Evolutionary conservation across 2,888 invertebrate genomes (phyloP).

Genomic region (Hirtodrosophila alboralis): DNA sequence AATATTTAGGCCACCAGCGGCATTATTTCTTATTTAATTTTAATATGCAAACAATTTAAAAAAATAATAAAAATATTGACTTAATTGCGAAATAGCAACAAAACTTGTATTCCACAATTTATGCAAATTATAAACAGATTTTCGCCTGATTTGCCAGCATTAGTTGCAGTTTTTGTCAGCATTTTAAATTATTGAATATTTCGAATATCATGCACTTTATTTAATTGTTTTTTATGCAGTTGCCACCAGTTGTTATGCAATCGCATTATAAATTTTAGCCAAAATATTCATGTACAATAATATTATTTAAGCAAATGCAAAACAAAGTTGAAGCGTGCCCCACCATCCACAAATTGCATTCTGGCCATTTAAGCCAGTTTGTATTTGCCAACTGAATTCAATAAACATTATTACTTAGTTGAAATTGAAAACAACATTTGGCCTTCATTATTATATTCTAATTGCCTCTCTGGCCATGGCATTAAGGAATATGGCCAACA

Average conservation of each 20-base stretch:
- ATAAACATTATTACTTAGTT: constrained; percentile 47
- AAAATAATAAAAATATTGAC: constrained; percentile 10
- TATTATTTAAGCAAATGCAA: constrained; percentile 8
- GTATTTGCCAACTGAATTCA: constrained; percentile 42
- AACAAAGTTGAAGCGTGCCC: neutral
- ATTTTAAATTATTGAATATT: constrained; percentile 54
- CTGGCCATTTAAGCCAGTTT: constrained; percentile 27
- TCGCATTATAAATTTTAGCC: constrained; percentile 1
- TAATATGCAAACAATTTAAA: neutral
- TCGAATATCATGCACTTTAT: constrained; percentile 61
- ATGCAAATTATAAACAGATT: constrained; percentile 60
- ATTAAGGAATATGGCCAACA: constrained; percentile 31
- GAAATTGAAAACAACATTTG: constrained; percentile 51
- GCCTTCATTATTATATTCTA: constrained; percentile 67
- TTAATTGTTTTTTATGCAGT: constrained; percentile 52
- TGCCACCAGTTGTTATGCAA: neutral
- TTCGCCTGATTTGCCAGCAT: constrained; percentile 18
- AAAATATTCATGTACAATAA: constrained; percentile 41
- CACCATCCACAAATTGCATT: constrained; percentile 10
- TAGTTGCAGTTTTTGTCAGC: constrained; percentile 26
- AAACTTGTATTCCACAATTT: neutral
- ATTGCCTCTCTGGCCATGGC: constrained; percentile 48
- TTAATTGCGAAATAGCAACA: constrained; percentile 25
- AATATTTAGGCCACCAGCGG: too few relatives aligned
- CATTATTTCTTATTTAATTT: too few relatives aligned